phyloP scores from a whole-genome alignment of 2,888 invertebrate genomes.

The Peribatodes rhomboidaria region DNA sequence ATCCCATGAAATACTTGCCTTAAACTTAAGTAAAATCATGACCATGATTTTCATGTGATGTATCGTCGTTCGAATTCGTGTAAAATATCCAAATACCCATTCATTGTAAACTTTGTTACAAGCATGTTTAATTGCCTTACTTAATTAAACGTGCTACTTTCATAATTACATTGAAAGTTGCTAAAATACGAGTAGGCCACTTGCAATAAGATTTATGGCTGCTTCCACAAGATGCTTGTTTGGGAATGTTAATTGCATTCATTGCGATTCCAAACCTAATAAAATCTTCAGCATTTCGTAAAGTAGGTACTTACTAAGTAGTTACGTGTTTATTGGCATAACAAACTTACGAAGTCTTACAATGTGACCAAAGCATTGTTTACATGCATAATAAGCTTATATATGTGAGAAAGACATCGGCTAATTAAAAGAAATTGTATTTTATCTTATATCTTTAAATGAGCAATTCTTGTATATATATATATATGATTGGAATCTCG shows the following conservation, averaged over 20 bases:
- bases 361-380: neutral
- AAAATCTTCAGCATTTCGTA: constrained; percentile 34
- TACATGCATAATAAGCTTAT: neutral
- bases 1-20: too few species aligned
- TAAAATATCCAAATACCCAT: neutral
- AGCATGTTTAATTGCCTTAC: neutral
- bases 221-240: constrained; percentile 42
- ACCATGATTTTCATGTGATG: too few species aligned
- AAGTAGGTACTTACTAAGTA: neutral
- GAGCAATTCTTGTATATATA: too few species aligned
- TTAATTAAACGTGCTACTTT: constrained; percentile 10
- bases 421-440: too few species aligned
- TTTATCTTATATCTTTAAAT: too few species aligned
- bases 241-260: constrained; percentile 44
- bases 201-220: constrained; percentile 39
- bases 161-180: constrained; percentile 21
- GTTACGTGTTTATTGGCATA: neutral
- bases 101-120: neutral
- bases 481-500: too few species aligned
- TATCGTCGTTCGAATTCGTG: neutral
- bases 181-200: constrained; percentile 21
- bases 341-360: too few species aligned
- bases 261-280: constrained; percentile 38
- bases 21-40: too few species aligned
- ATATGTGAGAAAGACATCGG: too few species aligned